These are phyloP conservation scores for Corydoras sp. DNA, from an alignment of 2,113 vertebrate genomes.

Conservation along the genomic window DNA sequence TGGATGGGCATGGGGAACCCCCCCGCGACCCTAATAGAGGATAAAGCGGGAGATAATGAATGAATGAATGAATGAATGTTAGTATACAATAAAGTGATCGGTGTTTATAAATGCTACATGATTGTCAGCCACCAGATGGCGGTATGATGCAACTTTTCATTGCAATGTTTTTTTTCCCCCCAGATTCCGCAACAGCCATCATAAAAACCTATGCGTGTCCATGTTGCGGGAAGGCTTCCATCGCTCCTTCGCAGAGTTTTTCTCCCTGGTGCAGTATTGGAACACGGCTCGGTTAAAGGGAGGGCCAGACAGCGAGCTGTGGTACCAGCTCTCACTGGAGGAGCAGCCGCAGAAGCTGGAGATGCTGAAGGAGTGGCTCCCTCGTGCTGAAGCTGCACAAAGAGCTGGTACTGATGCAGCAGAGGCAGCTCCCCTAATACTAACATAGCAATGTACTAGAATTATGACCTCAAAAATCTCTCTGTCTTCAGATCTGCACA, in stretches of 20 bases:
- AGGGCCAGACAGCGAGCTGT: conserved; percentile 65
- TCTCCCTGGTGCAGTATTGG: conserved; percentile 71
- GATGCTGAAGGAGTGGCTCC: conserved; percentile 70
- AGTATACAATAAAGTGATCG: neutral
- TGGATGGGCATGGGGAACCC: too few relatives aligned
- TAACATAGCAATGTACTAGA: neutral
- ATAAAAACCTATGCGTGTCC: conserved; percentile 68
- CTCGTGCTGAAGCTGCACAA: conserved; percentile 69
- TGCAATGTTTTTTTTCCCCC: neutral
- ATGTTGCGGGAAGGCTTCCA: conserved; percentile 79
- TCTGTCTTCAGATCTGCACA: conserved; percentile 58
- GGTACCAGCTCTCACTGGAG: conserved; percentile 70
- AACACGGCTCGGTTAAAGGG: conserved; percentile 62
- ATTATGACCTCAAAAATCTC: conserved; percentile 9
- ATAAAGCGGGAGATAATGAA: too few relatives aligned
- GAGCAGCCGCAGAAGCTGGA: conserved; percentile 75
- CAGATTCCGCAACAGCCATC: conserved; percentile 18
- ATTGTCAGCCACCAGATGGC: conserved; percentile 7
- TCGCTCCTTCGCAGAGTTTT: conserved; percentile 71
- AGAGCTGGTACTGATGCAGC: conserved; percentile 61
- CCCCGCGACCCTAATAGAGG: too few relatives aligned
- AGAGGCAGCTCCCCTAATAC: neutral
- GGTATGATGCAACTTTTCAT: neutral
- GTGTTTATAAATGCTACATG: neutral
- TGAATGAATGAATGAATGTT: too few relatives aligned